A percentile compares a stretch with the other conserved stretches of the same genome.
Evolutionary conservation across 37 sponge, comb jelly and placozoan species (phyloP).

Genomic region (Ephydatia muelleri): DNA sequence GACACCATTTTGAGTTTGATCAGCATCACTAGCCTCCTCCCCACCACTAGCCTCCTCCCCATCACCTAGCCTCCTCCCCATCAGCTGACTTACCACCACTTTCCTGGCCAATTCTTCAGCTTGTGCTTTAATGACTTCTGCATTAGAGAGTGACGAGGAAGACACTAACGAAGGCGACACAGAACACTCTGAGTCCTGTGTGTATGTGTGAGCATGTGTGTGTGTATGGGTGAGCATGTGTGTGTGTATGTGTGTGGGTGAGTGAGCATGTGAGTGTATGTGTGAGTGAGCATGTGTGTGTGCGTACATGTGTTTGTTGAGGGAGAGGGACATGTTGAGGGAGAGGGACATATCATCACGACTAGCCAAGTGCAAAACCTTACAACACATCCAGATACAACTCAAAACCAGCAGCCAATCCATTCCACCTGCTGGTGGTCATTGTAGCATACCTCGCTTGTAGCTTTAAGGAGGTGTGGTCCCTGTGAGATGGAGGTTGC

Average conservation of each 20-base stretch:
- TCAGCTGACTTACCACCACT: constrained; percentile 29
- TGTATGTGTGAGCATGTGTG: neutral
- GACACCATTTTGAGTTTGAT: too few species aligned
- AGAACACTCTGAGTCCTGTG: neutral
- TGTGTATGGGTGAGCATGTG: neutral
- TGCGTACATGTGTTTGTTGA: too few species aligned
- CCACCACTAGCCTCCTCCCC: too few species aligned
- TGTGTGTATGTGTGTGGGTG: neutral
- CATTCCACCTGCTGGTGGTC: neutral
- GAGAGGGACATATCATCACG: too few species aligned
- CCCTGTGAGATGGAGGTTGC: neutral
- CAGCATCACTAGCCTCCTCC: too few species aligned
- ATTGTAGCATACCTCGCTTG: neutral
- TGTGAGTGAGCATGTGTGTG: too few species aligned
- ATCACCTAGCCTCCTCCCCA: too few species aligned
- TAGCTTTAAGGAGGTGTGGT: neutral
- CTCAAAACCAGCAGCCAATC: too few species aligned
- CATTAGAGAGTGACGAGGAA: neutral
- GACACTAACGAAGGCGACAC: neutral
- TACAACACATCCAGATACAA: too few species aligned
- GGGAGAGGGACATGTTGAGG: too few species aligned
- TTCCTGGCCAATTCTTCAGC: constrained; percentile 66
- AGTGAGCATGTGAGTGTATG: too few species aligned
- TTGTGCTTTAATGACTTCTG: neutral
- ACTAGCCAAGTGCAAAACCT: too few species aligned